Evolutionary conservation across 1,140 invertebrate species (phyloP).

Genomic region (Microplitis demolitor): DNA sequence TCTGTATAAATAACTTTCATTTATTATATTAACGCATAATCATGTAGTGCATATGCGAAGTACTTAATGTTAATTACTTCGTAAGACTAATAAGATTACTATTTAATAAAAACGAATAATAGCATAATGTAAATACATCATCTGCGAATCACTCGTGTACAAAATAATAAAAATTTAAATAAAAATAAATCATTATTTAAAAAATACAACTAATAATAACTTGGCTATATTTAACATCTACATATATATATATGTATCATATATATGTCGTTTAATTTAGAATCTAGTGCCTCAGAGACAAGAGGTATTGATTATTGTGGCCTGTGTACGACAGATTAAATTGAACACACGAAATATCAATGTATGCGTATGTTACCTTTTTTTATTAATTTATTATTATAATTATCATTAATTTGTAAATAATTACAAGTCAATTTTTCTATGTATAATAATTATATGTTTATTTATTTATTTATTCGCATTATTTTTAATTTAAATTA

Average conservation of each 20-base stretch:
- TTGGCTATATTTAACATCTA: not conserved
- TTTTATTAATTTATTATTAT: too few relatives aligned
- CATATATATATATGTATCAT: not conserved
- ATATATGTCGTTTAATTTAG: not conserved
- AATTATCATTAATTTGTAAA: too few relatives aligned
- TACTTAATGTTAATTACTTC: too few relatives aligned
- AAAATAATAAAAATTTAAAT: not conserved
- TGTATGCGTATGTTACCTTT: not conserved
- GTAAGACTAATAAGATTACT: too few relatives aligned
- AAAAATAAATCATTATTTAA: not conserved
- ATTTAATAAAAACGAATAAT: not conserved
- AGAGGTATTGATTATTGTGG: slow-evolving; percentile 1
- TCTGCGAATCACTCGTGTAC: not conserved
- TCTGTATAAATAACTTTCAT: too few relatives aligned
- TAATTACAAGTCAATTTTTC: too few relatives aligned
- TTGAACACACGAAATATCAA: not conserved
- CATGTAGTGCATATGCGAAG: too few relatives aligned
- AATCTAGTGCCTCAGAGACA: not conserved
- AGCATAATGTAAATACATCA: not conserved
- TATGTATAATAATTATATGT: too few relatives aligned
- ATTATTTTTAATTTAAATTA: too few relatives aligned
- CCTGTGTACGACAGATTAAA: not conserved
- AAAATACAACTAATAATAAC: not conserved
- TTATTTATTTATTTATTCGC: too few relatives aligned
- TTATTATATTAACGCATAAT: too few relatives aligned